Evolutionary conservation across 2,888 invertebrate genomes (phyloP), one percentile per base, ranked within the genome.

Genomic region (Eristalis pertinax): DNA sequence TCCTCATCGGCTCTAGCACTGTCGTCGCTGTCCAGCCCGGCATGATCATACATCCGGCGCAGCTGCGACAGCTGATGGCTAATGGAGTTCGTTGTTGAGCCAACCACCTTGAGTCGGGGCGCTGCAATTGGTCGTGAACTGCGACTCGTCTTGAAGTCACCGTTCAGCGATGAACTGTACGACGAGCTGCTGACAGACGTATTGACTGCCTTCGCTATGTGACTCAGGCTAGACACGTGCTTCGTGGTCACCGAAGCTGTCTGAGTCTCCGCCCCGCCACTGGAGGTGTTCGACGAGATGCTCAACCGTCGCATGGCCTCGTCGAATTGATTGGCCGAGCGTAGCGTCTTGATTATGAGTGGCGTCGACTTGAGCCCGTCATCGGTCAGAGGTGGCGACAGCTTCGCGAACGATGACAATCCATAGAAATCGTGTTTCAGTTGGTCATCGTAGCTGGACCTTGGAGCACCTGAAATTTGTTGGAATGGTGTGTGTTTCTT

Each of bases 1-100:
- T 95, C 95, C 90, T 95, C 95, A 89, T 95, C 95, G 4, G 95
- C 95, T 89, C 93, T 93, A 83, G 93, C 94, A 84, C 92, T 92
- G 88, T 94, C 94, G 85, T 94, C 94, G 74, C 94, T 93, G 50
- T 93, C 95, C 43, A 93, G 91, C 3, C 91, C 91, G 7, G 92
- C 91, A 5, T 91, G 91, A 68, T 93, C 93, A 78, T 93, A 92
- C 41, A 93, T 90, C 2, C 92, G 89, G 2, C 92, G 89, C 70
- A 93, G 67, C 26, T 93, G 92, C 2, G 92, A 91, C 62, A 93
- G 68, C 76, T 93, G 93, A 65, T 93, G 92, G 64, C 91, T 92
- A 0, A 93, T 90, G 0, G 91, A 90, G 13, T 92, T 90, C 22
- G 91, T 91, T 0, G 92, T 90, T 32, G 92, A 92, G 2, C 91